phyloP scores from a whole-genome alignment of 2,113 vertebrate genomes.

The Quiscalus mexicanus region DNA sequence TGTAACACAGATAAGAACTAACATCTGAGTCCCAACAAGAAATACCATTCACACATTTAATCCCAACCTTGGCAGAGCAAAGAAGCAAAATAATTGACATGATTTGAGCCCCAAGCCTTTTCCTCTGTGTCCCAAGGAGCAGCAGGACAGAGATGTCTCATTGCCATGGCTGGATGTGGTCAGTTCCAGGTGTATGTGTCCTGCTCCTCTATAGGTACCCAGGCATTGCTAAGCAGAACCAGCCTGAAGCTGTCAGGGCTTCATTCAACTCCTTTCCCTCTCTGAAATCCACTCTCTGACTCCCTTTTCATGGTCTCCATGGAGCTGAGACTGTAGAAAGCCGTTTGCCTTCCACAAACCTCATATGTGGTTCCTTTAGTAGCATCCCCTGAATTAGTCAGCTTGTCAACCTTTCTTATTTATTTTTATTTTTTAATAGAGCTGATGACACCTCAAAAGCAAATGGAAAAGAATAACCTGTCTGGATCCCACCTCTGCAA shows the following conservation, averaged over 20 bases:
- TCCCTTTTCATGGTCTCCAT: background rate
- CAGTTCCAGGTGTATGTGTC: accelerated
- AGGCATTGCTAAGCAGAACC: background rate
- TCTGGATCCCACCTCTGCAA: background rate
- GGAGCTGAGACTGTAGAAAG: background rate
- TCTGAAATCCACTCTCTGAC: background rate
- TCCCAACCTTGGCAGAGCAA: background rate
- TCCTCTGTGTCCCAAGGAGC: background rate
- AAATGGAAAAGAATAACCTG: background rate
- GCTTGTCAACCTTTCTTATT: background rate
- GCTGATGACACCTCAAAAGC: background rate
- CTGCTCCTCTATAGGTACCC: background rate
- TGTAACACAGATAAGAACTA: background rate
- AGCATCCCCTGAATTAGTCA: background rate
- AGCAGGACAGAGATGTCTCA: background rate
- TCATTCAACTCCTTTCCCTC: background rate
- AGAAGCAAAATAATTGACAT: background rate
- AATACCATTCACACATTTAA: background rate
- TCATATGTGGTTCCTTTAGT: background rate
- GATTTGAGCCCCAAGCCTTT: background rate
- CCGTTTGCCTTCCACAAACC: background rate
- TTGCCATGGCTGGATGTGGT: background rate
- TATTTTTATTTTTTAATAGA: background rate
- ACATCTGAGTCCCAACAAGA: background rate
- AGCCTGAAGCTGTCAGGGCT: background rate